Evolutionary conservation across 2,797 vertebrate species (phyloP).

Genomic region (Loris lydekkerianus): DNA sequence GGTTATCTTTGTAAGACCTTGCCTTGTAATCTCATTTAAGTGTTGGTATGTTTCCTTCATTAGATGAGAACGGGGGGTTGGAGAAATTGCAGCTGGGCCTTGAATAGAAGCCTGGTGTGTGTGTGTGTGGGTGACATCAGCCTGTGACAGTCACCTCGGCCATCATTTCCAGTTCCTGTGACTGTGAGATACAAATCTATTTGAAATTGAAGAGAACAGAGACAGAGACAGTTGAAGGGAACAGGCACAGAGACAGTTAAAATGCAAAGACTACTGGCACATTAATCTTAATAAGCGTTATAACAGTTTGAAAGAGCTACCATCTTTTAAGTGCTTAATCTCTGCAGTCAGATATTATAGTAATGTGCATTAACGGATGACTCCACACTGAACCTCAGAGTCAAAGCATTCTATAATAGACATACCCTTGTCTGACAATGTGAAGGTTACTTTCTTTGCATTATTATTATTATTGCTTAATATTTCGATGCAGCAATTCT

Average conservation of each 20-base stretch:
- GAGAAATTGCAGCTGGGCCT: neutral
- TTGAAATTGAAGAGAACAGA: neutral
- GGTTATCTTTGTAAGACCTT: neutral
- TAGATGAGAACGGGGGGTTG: fast-evolving
- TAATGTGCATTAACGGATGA: too few species aligned
- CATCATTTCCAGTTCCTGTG: neutral
- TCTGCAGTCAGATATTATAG: neutral
- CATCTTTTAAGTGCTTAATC: neutral
- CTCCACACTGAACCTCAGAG: too few species aligned
- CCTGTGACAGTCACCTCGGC: neutral
- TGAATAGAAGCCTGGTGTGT: neutral
- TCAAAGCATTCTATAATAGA: too few species aligned
- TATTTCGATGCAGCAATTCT: too few species aligned
- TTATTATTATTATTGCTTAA: too few species aligned
- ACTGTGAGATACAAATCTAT: neutral
- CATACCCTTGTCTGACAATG: too few species aligned
- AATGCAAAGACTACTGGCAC: neutral
- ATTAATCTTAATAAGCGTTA: neutral
- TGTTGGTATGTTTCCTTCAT: neutral
- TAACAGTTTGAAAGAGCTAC: neutral
- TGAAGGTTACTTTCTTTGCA: too few species aligned
- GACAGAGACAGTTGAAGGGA: neutral
- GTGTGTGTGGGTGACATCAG: neutral
- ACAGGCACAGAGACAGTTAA: neutral
- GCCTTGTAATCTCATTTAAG: neutral